Base-by-base conservation (phyloP, 2,888 invertebrate species). In the Tethea ocularis region DNA sequence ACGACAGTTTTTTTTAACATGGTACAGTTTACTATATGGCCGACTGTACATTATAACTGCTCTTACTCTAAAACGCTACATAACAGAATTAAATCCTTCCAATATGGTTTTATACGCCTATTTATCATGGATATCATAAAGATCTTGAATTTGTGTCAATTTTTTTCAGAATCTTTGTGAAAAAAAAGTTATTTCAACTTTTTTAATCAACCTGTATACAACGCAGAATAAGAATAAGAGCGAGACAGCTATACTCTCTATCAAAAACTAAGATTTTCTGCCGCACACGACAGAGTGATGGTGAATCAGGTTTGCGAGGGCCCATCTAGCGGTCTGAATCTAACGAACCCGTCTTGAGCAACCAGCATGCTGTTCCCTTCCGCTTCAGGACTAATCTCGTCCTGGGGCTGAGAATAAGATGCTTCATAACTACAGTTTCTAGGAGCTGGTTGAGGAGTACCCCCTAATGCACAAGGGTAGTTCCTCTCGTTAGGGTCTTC, bases 261-360 rank as follows among this genome's bases (percentile, higher is more conserved):
- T 91, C 81, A 92, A 80, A 90, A 91, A 79, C 83, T 86, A 72
- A 90, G 80, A 58, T 81, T 72, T 71, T 90, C 91, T 85, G 89
- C 78, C 91, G 84, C 74, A 41, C 67, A 67, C 60, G 88, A 83
- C 88, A 91, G 90, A 72, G 76, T 81, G 53, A 90, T 84, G 64
- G 86, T 86, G 71, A 89, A 93, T 94, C 93, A 90, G 70, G 93
- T 93, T 78, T 91, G 91, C 75, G 91, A 86, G 38, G 90, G 84
- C 0, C 86, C 86, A 67, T 93, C 96, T 71, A 97, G 91, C 17
- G 96, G 95, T 64, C 97, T 94, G 89, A 98, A 97, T 70, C 98
- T 93, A 15, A 98, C 96, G 86, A 98, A 97, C 6, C 98, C 97
- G 79, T 97, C 97, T 80, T 98, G 98, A 63, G 97, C 96, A n/a